Evolutionary conservation across 2,797 vertebrate species (phyloP).

Genomic region (Anisognathus igniventris): DNA sequence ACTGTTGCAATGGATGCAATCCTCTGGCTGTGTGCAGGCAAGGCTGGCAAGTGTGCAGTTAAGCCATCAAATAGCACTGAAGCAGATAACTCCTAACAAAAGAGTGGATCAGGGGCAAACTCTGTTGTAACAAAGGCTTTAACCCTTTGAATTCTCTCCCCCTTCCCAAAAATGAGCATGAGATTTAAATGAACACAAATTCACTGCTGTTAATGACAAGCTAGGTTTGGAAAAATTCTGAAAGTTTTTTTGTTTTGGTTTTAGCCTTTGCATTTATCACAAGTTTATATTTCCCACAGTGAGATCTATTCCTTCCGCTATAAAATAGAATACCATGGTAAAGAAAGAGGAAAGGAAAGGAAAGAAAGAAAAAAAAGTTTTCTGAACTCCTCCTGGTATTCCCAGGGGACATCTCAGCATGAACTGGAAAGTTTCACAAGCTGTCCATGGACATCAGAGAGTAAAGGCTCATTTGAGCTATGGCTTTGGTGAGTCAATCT

Average conservation of each 20-base stretch:
- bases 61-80: not conserved
- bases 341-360: not conserved
- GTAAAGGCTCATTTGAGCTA: not conserved
- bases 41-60: not conserved
- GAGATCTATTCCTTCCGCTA: not conserved
- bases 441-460: slow-evolving; percentile 1
- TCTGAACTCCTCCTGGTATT: not conserved
- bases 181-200: not conserved
- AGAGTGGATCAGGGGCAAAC: not conserved
- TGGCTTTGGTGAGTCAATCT: slow-evolving; percentile 21
- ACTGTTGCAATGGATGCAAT: not conserved
- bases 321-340: not conserved
- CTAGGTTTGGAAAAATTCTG: not conserved
- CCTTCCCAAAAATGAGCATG: not conserved
- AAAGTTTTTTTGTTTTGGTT: not conserved
- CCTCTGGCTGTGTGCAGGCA: not conserved
- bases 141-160: not conserved
- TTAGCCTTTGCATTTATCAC: not conserved
- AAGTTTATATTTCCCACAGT: not conserved
- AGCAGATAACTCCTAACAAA: not conserved
- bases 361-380: not conserved
- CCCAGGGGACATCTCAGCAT: slow-evolving; percentile 11
- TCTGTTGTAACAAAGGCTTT: not conserved
- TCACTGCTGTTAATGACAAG: not conserved
- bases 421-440: slow-evolving; percentile 56